Evolutionary conservation across 2,113 vertebrate species (phyloP), one percentile per base, ranked within the genome.

Genomic region (Tachuris rubrigastra): DNA sequence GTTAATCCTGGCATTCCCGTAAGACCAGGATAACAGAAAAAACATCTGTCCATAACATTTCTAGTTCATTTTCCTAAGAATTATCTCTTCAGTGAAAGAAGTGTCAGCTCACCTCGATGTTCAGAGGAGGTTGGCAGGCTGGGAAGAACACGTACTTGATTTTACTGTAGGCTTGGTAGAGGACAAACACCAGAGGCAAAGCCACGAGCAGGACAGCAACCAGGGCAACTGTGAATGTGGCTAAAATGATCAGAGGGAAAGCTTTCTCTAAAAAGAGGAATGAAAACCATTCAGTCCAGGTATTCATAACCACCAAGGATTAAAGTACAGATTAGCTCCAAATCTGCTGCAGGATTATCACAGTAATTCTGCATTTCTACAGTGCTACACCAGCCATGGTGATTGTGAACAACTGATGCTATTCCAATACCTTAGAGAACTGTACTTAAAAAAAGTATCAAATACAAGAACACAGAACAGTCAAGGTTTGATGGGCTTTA

Each of bases 131-230:
- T 14, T 95, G 95, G 79, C 93, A 95, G 19, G 97, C 96, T 3
- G 98, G 98, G 47, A 97, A 98, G 92, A 97, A 98, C n/a, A 96
- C 72, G 0, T 97, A 96, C 35, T 39, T 91, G 87, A 98, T 66
- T 33, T 81, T 73, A 37, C 2, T 94, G 74, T 28, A 80, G 83
- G 76, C 42, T 66, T 25, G 17, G 86, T 67, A 95, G 14, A 79
- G 1, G 47, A 4, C 4, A 31, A 39, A 94, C 15, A 39, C 1
- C 1, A 90, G 4, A 1, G 18, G 3, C 0, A 2, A 0, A 14
- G 53, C 25, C 49, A 75, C 41, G 73, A 91, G 8, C 23, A 27
- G 12, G 23, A 96, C 8, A 16, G 4, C 9, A 14, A 79, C 1
- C 85, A 86, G 3, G 4, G 60, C 39, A 30, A 2, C 18, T 6